Conservation (phyloP, 1,140 invertebrate species). For the Tyrophagus putrescentiae region DNA sequence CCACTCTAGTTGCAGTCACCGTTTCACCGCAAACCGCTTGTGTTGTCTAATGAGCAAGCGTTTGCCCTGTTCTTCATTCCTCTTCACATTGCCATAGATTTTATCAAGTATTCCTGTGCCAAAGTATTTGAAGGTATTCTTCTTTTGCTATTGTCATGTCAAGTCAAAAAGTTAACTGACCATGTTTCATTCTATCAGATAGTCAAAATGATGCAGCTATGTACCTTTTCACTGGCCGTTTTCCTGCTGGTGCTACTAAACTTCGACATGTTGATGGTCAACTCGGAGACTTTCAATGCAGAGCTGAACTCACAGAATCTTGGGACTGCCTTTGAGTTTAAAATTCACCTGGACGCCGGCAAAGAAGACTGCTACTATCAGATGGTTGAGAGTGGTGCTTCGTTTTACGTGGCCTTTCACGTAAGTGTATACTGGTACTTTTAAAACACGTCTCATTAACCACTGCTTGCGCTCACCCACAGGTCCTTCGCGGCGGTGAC, state of each 20-base stretch:
- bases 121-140: too few relatives aligned
- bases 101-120: too few relatives aligned
- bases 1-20: too few relatives aligned
- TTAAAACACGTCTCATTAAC: background rate
- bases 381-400: conserved; percentile 75
- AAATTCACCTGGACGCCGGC: conserved; percentile 77
- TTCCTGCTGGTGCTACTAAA: background rate
- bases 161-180: background rate
- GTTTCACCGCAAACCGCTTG: too few relatives aligned
- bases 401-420: conserved; percentile 82
- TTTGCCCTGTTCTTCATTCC: too few relatives aligned
- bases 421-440: conserved; percentile 38
- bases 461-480: background rate
- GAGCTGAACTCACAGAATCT: conserved; percentile 35
- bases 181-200: background rate
- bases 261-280: background rate
- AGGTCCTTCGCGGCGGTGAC: conserved; percentile 63
- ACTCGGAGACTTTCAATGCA: conserved; percentile 23
- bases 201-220: background rate
- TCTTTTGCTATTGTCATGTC: too few relatives aligned
- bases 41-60: too few relatives aligned
- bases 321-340: conserved; percentile 78
- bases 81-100: too few relatives aligned
- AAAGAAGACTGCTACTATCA: conserved; percentile 91
- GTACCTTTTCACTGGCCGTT: background rate